phyloP scores from a whole-genome alignment of 1,140 invertebrate genomes.

The Trissolcus basalis region DNA sequence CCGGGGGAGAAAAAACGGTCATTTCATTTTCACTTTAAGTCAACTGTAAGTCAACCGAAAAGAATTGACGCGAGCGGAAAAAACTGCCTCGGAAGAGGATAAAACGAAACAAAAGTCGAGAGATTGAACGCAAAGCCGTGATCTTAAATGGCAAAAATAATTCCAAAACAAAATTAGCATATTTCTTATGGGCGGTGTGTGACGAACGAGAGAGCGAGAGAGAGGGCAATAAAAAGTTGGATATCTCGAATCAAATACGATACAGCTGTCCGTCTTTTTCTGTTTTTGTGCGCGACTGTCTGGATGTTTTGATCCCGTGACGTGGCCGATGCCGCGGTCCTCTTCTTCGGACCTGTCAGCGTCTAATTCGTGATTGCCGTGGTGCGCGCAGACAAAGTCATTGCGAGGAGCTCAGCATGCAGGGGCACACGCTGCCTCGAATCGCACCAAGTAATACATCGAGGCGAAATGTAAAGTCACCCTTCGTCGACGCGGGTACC shows the following conservation, averaged over 20 bases:
- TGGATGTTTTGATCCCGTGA: slow-evolving; percentile 57
- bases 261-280: slow-evolving; percentile 47
- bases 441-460: slow-evolving; percentile 64
- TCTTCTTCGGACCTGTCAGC: slow-evolving; percentile 54
- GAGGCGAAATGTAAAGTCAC: slow-evolving; percentile 71
- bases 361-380: slow-evolving; percentile 59
- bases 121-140: slow-evolving; percentile 1
- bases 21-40: too few relatives aligned
- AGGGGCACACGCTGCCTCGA: slow-evolving; percentile 51
- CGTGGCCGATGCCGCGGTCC: slow-evolving; percentile 48
- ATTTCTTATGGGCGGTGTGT: slow-evolving; percentile 21
- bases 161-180: slow-evolving; percentile 48
- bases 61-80: too few relatives aligned
- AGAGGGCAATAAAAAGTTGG: slow-evolving; percentile 12
- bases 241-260: slow-evolving; percentile 17
- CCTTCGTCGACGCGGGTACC: slow-evolving; percentile 71
- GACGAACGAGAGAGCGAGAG: too few relatives aligned
- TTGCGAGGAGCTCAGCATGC: slow-evolving; percentile 51
- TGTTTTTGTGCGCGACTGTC: slow-evolving; percentile 45
- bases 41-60: too few relatives aligned
- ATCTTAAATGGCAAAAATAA: slow-evolving; percentile 35
- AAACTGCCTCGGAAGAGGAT: too few relatives aligned
- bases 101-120: neutral
- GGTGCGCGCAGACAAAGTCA: slow-evolving; percentile 59
- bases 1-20: too few relatives aligned